Conservation (phyloP, 2,113 vertebrate genomes). For the Enhydra lutris region DNA sequence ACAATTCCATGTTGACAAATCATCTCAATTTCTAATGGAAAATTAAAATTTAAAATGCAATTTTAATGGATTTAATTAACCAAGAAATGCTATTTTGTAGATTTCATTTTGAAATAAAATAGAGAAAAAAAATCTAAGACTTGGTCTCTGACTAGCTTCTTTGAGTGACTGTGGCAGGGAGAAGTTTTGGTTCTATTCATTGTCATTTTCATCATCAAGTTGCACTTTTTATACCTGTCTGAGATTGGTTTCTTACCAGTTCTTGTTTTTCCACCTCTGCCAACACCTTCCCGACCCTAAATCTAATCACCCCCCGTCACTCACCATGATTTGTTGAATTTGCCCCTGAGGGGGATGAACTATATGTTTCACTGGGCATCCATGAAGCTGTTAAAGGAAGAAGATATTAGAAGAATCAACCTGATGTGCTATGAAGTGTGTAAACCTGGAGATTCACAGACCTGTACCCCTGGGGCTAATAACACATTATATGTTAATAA, state of each 20-base stretch:
- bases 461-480: too few relatives aligned
- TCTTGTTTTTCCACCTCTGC: not conserved
- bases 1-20: not conserved
- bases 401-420: not conserved
- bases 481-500: too few relatives aligned
- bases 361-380: not conserved
- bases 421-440: not conserved
- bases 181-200: not conserved
- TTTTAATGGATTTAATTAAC: not conserved
- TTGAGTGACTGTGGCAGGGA: not conserved
- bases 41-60: not conserved
- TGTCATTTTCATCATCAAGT: not conserved
- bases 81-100: not conserved
- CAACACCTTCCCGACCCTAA: not conserved
- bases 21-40: not conserved
- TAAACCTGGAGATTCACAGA: too few relatives aligned
- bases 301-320: not conserved
- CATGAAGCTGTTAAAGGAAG: not conserved
- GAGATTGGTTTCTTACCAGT: not conserved
- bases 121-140: not conserved
- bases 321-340: conserved; percentile 31
- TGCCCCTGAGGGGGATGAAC: not conserved
- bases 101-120: not conserved
- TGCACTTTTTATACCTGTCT: not conserved
- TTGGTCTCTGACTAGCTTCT: not conserved